Evolutionary conservation across 2,888 invertebrate species (phyloP).

Genomic region (Pyrgus malvae): DNA sequence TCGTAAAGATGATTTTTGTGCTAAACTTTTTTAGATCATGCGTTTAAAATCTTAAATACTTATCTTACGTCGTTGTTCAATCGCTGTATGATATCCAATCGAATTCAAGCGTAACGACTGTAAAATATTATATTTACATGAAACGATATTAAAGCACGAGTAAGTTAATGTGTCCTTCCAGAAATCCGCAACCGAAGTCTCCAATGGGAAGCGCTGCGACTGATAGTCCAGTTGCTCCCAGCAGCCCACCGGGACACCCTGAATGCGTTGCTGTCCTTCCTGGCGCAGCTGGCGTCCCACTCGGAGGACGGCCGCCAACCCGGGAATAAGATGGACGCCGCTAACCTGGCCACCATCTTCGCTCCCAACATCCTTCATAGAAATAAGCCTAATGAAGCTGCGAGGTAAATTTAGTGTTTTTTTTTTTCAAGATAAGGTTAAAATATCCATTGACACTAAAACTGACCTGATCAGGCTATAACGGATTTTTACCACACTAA

Average conservation of each 20-base stretch:
- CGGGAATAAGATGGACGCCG: conserved; percentile 97
- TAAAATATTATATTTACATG: neutral
- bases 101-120: too few relatives aligned
- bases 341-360: conserved; percentile 95
- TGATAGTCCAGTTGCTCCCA: conserved; percentile 92
- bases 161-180: conserved; percentile 52
- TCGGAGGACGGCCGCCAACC: conserved; percentile 84
- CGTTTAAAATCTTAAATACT: too few relatives aligned
- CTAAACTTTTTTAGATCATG: too few relatives aligned
- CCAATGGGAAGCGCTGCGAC: conserved; percentile 91
- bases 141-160: neutral
- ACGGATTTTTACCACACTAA: too few relatives aligned
- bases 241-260: conserved; percentile 95
- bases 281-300: conserved; percentile 88
- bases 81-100: too few relatives aligned
- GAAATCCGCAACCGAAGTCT: conserved; percentile 91
- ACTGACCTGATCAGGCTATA: too few relatives aligned
- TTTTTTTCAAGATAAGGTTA: too few relatives aligned
- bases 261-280: conserved; percentile 90
- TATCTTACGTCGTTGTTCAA: too few relatives aligned
- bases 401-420: conserved; percentile 61
- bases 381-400: conserved; percentile 83
- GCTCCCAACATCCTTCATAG: conserved; percentile 96
- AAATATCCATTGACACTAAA: too few relatives aligned
- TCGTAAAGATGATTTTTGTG: too few relatives aligned